These are phyloP conservation scores for Melanotaenia maccullochi DNA, from an alignment of 2,797 vertebrate species.

Conservation along the genomic window DNA sequence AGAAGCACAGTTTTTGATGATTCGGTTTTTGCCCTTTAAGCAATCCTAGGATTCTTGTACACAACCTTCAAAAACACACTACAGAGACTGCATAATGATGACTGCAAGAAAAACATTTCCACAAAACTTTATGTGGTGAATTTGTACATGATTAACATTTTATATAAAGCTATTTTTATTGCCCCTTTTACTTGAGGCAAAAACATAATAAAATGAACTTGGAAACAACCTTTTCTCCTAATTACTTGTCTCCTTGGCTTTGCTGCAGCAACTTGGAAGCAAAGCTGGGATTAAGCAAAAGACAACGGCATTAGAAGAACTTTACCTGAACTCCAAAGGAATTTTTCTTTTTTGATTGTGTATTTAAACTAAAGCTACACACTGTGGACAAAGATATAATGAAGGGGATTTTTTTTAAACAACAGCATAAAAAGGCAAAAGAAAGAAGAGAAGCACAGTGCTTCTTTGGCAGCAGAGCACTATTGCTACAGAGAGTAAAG, in stretches of 20 bases:
- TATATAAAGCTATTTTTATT: neutral
- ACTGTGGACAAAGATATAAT: conserved; percentile 10
- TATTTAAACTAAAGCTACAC: conserved; percentile 25
- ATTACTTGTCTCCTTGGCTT: neutral
- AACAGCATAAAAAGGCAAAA: neutral
- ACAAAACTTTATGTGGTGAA: neutral
- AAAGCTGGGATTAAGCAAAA: neutral
- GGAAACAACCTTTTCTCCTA: neutral
- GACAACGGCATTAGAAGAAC: neutral
- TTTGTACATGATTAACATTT: neutral
- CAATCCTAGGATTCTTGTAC: neutral
- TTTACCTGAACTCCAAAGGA: conserved; percentile 4
- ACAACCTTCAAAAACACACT: too few relatives aligned
- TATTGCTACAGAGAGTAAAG: conserved; percentile 48
- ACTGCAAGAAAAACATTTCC: neutral
- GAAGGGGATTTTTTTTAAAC: neutral
- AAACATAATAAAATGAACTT: neutral
- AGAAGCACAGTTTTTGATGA: neutral
- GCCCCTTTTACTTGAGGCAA: neutral
- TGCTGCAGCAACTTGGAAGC: neutral
- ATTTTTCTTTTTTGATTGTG: neutral
- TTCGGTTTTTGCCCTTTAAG: neutral
- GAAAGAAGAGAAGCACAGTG: conserved; percentile 12
- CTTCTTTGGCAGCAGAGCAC: conserved; percentile 46
- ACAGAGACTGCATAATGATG: neutral